phyloP scores from a whole-genome alignment of 2,797 vertebrate genomes.

The Gobio occitaniae region DNA sequence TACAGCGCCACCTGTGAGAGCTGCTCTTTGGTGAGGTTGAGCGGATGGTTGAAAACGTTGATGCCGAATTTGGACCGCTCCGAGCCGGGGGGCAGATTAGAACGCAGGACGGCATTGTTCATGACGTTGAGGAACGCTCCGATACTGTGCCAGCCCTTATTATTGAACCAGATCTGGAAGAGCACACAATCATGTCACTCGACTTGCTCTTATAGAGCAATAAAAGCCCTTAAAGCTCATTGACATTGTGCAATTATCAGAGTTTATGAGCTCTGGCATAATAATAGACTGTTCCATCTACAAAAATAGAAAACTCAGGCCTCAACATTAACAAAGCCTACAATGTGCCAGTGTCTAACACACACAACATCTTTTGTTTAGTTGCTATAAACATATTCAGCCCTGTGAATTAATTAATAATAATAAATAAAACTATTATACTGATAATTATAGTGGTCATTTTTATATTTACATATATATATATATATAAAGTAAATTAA shows the following conservation, averaged over 20 bases:
- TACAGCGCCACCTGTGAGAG: constrained; percentile 97
- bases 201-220: neutral
- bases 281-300: neutral
- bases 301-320: neutral
- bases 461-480: no score
- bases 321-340: neutral
- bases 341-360: neutral
- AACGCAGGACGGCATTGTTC: constrained; percentile 93
- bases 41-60: constrained; percentile 91
- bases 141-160: constrained; percentile 98
- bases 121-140: constrained; percentile 94
- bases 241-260: neutral
- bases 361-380: no score
- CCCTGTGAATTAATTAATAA: no score
- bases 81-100: constrained; percentile 82
- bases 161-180: constrained; percentile 97
- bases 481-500: no score
- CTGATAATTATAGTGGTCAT: no score
- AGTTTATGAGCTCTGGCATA: neutral
- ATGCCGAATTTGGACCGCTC: constrained; percentile 89
- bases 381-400: no score
- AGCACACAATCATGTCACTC: neutral
- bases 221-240: neutral
- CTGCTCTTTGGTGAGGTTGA: constrained; percentile 98
- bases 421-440: no score